Evolutionary conservation across 2,113 vertebrate genomes (phyloP), one percentile per base, ranked within the genome.

Genomic region (Silurus glanis): DNA sequence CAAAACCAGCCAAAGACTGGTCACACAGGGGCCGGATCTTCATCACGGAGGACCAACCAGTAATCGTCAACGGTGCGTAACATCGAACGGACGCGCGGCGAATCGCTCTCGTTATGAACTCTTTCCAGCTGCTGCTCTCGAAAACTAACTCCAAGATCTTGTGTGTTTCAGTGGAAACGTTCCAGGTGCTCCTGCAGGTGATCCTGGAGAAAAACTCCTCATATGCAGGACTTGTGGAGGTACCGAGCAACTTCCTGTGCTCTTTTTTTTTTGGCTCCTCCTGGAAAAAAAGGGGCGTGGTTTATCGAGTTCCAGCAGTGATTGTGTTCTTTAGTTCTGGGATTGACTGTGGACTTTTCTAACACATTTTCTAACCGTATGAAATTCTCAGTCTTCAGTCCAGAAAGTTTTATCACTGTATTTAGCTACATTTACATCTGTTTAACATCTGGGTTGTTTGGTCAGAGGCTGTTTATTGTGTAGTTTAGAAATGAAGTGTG

Each of bases 111-210:
- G 7, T 71, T 0, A 45, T 17, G 7, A 37, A 59, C 58, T 59
- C 58, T 17, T 59, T 59, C 17, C 58, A 59, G 37, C 16, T 72
- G 7, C 37, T 72, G 69, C 12, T 66, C 7, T n/a, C 0, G 61
- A 37, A 69, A 21, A 51, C 5, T 9, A 21, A 53, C 37, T 37
- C 16, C 9, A 66, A 81, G 23, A 12, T 79, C 51, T 88, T 59
- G 0, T 87, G 91, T 64, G 88, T 61, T 91, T 19, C 82, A 95
- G 95, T 91, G 83, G 90, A 94, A 85, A 92, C 89, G 0, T 82
- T 95, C 47, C 90, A 94, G 89, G 89, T 95, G 85, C 91, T 95
- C 84, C 89, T 95, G 85, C 94, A 95, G 90, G 92, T 95, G 1
- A 47, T 93, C 17, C 88, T 95, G 10, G 94, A 93, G n/a, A 92